A percentile compares a stretch with the other conserved stretches of the same genome.
phyloP scores from a whole-genome alignment of 2,113 vertebrate genomes.

The Gracilinanus agilis region DNA sequence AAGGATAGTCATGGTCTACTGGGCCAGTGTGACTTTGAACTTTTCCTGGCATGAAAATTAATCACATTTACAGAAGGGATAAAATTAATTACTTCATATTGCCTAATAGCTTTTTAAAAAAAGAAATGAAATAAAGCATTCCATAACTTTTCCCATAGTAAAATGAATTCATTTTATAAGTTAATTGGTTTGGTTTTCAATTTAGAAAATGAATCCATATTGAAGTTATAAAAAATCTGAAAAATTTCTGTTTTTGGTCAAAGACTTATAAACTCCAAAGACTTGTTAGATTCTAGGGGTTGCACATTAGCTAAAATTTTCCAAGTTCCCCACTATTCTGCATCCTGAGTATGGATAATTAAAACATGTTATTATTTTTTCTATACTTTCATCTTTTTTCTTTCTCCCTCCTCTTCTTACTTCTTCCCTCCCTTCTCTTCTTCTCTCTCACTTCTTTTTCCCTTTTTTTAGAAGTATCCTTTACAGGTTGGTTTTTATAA shows the following conservation, averaged over 20 bases:
- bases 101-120: constrained; percentile 77
- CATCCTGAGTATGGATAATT: constrained; percentile 56
- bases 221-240: constrained; percentile 71
- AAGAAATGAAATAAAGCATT: constrained; percentile 74
- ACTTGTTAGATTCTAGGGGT: constrained; percentile 33
- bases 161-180: constrained; percentile 81
- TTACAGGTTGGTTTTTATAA: background rate
- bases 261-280: constrained; percentile 32
- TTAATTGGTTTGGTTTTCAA: constrained; percentile 84
- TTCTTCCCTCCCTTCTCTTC: background rate
- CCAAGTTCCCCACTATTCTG: background rate
- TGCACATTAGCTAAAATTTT: constrained; percentile 40
- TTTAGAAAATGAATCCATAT: constrained; percentile 79
- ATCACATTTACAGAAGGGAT: constrained; percentile 73
- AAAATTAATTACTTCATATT: constrained; percentile 74
- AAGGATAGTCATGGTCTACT: constrained; percentile 12
- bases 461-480: background rate
- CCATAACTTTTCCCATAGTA: constrained; percentile 76
- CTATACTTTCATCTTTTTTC: background rate
- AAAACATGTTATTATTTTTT: background rate
- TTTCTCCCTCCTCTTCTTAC: background rate
- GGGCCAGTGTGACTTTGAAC: constrained; percentile 27
- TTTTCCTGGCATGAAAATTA: constrained; percentile 63
- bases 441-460: background rate
- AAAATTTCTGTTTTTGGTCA: constrained; percentile 65